Base-by-base conservation (phyloP, 2,797 vertebrate genomes). In the Microctenopoma steveboyesi region DNA sequence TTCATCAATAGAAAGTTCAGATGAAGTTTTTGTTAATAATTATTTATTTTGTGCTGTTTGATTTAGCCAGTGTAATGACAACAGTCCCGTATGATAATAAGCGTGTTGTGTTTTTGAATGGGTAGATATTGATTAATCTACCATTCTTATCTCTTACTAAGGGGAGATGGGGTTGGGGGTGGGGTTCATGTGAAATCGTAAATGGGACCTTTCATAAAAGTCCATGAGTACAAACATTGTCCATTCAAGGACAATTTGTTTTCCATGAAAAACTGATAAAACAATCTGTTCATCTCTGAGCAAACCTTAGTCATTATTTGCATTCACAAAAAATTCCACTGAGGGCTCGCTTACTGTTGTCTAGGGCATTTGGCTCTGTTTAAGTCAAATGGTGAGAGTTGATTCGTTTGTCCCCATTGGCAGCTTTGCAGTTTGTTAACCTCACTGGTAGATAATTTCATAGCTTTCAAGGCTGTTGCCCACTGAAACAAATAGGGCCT, bases 161-260 rank as follows among this genome's bases (percentile, higher is more conserved):
- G 63, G 28, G 37, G 58, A 1, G 27, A 50, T 35, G 37, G 47
- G 46, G 28, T 48, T 22, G 71, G 76, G 78, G 53, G n/a, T 6
- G 86, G 83, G 83, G 80, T 91, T 92, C 90, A 93, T 91, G 91
- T 83, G 91, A 92, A 93, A 83, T 89, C 56, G 82, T 94, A 93
- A 95, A 95, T 93, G 88, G 92, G 85, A 90, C 87, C 93, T 94
- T 95, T 95, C 93, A 95, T 94, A 91, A 90, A 90, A 91, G 90
- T 90, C 87, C 91, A 92, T 86, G 90, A 83, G 92, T 90, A 90
- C 93, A 93, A 94, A 93, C 87, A 89, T 90, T 88, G 89, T 84
- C 78, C 85, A 92, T 93, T 91, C 94, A 95, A 95, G 94, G 94
- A 86, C 94, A 89, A 90, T 89, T 91, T 92, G 92, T 94, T 95